Conservation (phyloP, 2,113 vertebrate genomes). For the Heliornis fulica region DNA sequence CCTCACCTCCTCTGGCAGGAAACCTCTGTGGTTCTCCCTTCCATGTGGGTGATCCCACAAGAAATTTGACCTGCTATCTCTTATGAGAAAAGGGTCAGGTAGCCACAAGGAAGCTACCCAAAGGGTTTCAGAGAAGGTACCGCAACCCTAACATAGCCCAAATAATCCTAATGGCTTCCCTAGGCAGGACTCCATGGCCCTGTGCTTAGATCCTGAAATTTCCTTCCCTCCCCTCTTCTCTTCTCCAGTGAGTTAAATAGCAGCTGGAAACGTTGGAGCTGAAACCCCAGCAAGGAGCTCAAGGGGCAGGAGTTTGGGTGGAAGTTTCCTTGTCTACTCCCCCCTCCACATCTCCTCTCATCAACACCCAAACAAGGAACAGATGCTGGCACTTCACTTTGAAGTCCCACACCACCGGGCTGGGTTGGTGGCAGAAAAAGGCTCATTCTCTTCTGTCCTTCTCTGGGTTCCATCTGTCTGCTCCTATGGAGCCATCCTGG, state of each 20-base stretch:
- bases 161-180: neutral
- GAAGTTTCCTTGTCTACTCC: neutral
- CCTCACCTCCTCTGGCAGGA: neutral
- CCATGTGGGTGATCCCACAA: neutral
- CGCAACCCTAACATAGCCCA: neutral
- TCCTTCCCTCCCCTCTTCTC: too few relatives aligned
- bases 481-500: neutral
- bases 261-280: neutral
- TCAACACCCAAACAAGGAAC: neutral
- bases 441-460: rapidly evolving
- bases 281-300: neutral
- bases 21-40: neutral
- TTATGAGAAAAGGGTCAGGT: neutral
- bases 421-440: neutral
- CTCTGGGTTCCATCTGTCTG: neutral
- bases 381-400: neutral
- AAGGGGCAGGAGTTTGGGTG: neutral
- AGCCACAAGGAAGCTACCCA: neutral
- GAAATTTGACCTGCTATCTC: neutral
- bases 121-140: neutral
- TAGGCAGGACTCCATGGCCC: neutral
- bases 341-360: neutral
- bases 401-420: neutral
- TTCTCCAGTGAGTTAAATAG: neutral
- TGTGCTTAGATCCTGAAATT: neutral